Evolutionary conservation across 2,113 vertebrate species (phyloP).

Genomic region (Amphiprion percula): DNA sequence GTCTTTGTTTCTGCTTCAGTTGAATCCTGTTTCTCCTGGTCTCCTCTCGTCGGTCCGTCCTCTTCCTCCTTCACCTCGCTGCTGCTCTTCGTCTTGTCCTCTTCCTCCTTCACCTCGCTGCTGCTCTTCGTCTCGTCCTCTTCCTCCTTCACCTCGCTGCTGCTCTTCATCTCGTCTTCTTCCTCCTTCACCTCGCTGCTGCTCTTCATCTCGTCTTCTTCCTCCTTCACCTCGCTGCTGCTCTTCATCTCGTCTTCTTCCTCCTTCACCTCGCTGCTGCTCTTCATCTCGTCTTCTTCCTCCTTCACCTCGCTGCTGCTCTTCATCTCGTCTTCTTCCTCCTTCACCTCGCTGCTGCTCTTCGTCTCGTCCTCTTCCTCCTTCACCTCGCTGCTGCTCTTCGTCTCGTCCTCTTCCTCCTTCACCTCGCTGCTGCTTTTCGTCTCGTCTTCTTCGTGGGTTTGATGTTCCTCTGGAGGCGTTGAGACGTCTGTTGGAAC

Average conservation of each 20-base stretch:
- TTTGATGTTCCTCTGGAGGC: neutral
- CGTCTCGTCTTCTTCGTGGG: neutral
- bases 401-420: neutral
- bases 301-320: conserved; percentile 5
- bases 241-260: conserved; percentile 1
- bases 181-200: conserved; percentile 1
- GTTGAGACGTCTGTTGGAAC: neutral
- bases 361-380: neutral
- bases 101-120: conserved; percentile 2
- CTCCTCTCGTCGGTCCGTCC: neutral
- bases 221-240: conserved; percentile 5
- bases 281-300: neutral
- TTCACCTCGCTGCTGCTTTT: conserved; percentile 9
- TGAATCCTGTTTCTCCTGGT: neutral
- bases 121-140: conserved; percentile 3
- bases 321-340: conserved; percentile 1
- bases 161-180: conserved; percentile 2
- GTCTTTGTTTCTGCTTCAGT: neutral
- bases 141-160: neutral
- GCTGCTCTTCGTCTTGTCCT: conserved; percentile 1
- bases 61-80: conserved; percentile 6
- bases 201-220: neutral
- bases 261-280: conserved; percentile 2
- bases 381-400: conserved; percentile 11
- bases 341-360: conserved; percentile 3